These are phyloP conservation scores for Clostera curtula DNA, from an alignment of 2,888 invertebrate species.

Conservation along the genomic window DNA sequence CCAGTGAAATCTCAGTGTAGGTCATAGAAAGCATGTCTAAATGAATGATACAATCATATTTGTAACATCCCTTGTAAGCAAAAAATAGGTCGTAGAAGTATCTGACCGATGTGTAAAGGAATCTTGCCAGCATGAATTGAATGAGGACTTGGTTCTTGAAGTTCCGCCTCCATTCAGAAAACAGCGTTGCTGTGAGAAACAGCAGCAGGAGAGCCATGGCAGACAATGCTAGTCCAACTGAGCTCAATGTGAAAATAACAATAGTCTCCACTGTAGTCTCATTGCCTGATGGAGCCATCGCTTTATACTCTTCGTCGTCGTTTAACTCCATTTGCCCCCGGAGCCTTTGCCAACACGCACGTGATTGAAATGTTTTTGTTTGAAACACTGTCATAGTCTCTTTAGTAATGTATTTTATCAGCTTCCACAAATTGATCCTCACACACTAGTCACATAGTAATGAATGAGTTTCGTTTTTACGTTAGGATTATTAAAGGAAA, in stretches of 20 bases:
- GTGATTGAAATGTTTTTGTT: no score
- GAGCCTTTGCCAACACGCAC: no score
- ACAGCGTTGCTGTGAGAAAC: constrained; percentile 42
- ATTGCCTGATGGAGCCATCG: constrained; percentile 21
- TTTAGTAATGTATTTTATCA: no score
- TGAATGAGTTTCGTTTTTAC: no score
- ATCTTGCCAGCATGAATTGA: constrained; percentile 54
- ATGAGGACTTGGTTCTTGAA: constrained; percentile 57
- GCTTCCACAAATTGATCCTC: constrained; percentile 4
- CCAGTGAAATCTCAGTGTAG: constrained; percentile 45
- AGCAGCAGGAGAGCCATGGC: constrained; percentile 37
- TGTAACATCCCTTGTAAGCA: constrained; percentile 16
- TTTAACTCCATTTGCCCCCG: not conserved
- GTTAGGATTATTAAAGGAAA: not conserved
- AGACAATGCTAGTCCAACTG: constrained; percentile 43
- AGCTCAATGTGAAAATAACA: constrained; percentile 31
- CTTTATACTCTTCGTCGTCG: constrained; percentile 21
- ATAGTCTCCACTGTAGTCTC: constrained; percentile 18
- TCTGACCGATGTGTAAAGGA: constrained; percentile 38
- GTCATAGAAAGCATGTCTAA: constrained; percentile 27
- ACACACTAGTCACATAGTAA: no score
- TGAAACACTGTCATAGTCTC: no score
- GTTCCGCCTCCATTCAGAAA: constrained; percentile 49
- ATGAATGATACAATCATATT: constrained; percentile 13
- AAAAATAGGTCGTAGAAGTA: constrained; percentile 35